Conservation (phyloP, 2,113 vertebrate genomes). For the Onychostruthus taczanowskii region DNA sequence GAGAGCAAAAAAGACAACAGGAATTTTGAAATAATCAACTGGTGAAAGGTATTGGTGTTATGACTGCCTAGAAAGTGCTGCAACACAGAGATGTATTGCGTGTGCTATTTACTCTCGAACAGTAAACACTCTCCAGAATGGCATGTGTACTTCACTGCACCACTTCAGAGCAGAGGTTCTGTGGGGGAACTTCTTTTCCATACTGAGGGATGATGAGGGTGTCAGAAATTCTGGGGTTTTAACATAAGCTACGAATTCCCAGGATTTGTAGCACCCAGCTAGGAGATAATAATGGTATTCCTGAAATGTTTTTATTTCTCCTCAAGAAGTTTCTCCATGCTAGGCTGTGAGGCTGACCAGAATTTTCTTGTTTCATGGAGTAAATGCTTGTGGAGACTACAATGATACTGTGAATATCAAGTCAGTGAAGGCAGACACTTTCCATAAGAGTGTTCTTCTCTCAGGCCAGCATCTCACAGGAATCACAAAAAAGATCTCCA, state of each 20-base stretch:
- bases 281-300: neutral
- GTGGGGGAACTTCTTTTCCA: neutral
- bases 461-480: neutral
- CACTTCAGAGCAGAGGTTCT: neutral
- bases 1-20: neutral
- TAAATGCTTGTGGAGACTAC: neutral
- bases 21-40: neutral
- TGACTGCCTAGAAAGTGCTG: neutral
- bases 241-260: neutral
- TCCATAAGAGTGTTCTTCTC: neutral
- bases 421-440: neutral
- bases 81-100: rapidly evolving
- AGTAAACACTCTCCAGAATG: neutral
- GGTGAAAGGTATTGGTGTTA: neutral
- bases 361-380: neutral
- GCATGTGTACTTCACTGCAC: neutral
- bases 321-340: rapidly evolving
- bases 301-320: neutral
- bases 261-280: neutral
- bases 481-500: neutral
- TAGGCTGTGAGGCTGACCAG: neutral
- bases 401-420: neutral
- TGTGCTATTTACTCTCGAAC: neutral
- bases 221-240: neutral
- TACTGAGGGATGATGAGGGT: neutral